These are phyloP conservation scores for Orientallactaga sibirica DNA, from an alignment of 2,797 vertebrate genomes.

Conservation along the genomic window DNA sequence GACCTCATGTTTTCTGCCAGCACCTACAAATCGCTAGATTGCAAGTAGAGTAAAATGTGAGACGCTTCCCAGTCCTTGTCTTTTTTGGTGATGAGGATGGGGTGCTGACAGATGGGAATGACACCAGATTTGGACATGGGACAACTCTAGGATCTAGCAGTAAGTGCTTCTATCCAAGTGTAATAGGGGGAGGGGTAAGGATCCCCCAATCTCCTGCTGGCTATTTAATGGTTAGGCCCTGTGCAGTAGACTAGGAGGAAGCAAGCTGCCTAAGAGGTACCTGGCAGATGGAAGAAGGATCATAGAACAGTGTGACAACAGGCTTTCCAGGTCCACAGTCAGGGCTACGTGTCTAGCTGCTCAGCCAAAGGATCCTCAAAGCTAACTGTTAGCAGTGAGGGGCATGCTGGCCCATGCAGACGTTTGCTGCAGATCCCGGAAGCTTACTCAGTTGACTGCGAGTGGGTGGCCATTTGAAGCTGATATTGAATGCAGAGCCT, in stretches of 20 bases:
- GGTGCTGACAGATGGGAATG: neutral
- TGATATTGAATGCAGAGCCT: neutral
- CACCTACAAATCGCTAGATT: neutral
- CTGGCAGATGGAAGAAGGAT: neutral
- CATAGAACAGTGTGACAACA: neutral
- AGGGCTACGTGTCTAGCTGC: neutral
- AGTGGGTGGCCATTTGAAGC: neutral
- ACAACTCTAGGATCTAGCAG: neutral
- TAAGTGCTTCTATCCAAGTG: conserved; percentile 28
- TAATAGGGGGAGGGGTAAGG: neutral
- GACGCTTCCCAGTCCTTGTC: neutral
- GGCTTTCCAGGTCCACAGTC: neutral
- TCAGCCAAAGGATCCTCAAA: neutral
- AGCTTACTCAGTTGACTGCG: neutral
- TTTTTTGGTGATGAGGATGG: conserved; percentile 9
- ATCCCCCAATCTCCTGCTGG: neutral
- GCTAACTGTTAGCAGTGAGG: neutral
- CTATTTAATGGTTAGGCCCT: neutral
- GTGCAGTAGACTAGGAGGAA: neutral
- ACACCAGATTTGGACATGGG: neutral
- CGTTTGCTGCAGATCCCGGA: neutral
- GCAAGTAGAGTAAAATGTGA: neutral
- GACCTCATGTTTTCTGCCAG: conserved; percentile 37
- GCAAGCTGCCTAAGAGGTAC: neutral
- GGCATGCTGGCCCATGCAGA: neutral